phyloP scores from a whole-genome alignment of 2,888 invertebrate genomes.

The Pollenia griseotomentosa region DNA sequence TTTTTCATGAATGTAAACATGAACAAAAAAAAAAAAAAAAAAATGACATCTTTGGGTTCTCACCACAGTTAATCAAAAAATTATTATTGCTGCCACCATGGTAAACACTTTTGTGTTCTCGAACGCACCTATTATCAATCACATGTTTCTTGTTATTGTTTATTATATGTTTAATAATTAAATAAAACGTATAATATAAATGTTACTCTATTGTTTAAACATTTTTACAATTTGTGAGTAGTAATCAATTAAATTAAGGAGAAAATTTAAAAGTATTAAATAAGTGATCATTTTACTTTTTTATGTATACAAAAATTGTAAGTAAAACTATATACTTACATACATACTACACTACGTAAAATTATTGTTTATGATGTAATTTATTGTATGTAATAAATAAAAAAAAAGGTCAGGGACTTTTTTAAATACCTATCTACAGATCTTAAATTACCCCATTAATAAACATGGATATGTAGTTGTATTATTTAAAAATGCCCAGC shows the following conservation, averaged over 20 bases:
- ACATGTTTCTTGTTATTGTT: conserved; percentile 66
- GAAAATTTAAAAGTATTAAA: background rate
- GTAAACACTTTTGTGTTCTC: too few species aligned
- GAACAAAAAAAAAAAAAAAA: too few species aligned
- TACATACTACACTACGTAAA: too few species aligned
- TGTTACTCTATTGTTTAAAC: conserved; percentile 14
- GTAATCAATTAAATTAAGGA: background rate
- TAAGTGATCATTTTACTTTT: too few species aligned
- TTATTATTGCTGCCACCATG: too few species aligned
- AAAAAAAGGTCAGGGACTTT: conserved; percentile 25
- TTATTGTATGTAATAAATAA: conserved; percentile 5
- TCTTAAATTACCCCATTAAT: too few species aligned
- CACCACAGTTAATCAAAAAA: too few species aligned
- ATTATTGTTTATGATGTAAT: conserved; percentile 5
- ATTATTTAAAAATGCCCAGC: too few species aligned
- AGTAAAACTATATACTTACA: background rate
- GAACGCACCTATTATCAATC: conserved; percentile 10
- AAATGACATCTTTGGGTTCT: too few species aligned
- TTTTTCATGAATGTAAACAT: too few species aligned
- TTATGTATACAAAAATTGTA: background rate
- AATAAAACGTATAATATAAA: conserved; percentile 13
- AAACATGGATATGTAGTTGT: too few species aligned
- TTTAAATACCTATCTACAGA: background rate
- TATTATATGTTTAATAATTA: conserved; percentile 20
- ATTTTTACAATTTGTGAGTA: conserved; percentile 26